Conservation (phyloP, 2,888 invertebrate genomes). For the Beris chalybata region DNA sequence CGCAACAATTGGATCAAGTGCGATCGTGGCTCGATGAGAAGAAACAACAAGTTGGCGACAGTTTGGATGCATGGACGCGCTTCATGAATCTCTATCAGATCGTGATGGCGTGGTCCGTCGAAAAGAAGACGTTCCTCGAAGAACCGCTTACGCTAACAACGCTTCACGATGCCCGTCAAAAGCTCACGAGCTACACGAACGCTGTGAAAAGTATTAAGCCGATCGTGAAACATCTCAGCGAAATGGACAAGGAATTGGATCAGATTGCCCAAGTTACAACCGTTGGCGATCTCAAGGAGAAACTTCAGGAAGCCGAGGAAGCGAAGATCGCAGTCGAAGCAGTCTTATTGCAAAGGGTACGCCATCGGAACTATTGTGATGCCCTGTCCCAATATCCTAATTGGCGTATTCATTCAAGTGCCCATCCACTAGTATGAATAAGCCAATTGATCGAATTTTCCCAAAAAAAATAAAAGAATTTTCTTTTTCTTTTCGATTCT, state of each 20-base stretch:
- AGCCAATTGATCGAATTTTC: background rate
- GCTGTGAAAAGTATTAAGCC: constrained; percentile 88
- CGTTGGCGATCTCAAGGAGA: constrained; percentile 81
- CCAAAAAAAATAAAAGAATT: too few relatives aligned
- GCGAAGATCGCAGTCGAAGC: constrained; percentile 83
- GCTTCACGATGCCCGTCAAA: constrained; percentile 79
- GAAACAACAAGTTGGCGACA: constrained; percentile 81
- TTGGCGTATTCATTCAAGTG: too few relatives aligned
- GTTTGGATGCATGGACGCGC: constrained; percentile 84
- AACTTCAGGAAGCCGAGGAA: constrained; percentile 84
- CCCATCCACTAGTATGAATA: too few relatives aligned
- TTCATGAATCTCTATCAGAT: constrained; percentile 81
- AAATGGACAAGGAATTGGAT: constrained; percentile 90
- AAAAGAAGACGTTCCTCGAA: constrained; percentile 77
- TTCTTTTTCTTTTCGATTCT: background rate
- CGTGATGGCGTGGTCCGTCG: constrained; percentile 81
- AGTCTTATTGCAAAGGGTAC: constrained; percentile 81
- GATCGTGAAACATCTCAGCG: constrained; percentile 82
- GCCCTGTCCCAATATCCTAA: background rate
- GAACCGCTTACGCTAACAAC: constrained; percentile 77
- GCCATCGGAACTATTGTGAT: constrained; percentile 44
- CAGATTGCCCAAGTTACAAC: constrained; percentile 80
- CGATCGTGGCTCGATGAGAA: constrained; percentile 80
- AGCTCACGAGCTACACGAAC: constrained; percentile 84
- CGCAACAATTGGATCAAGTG: constrained; percentile 78